Evolutionary conservation across 2,797 vertebrate species (phyloP).

Genomic region (Gephyroberyx darwinii): DNA sequence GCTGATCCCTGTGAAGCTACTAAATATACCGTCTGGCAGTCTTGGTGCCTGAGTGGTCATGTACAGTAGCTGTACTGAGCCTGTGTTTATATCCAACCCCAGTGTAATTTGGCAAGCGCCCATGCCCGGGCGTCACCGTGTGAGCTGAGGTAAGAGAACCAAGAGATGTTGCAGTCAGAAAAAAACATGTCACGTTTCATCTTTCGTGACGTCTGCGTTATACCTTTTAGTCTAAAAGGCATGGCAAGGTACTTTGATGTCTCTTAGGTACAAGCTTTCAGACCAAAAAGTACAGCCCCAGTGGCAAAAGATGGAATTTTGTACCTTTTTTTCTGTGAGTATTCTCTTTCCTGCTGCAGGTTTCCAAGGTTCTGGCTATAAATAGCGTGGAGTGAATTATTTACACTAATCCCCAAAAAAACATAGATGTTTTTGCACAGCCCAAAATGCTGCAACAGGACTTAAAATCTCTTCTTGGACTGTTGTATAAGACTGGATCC

Average conservation of each 20-base stretch:
- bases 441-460: not conserved
- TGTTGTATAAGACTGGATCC: not conserved
- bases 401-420: constrained; percentile 31
- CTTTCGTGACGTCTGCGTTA: not conserved
- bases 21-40: constrained; percentile 65
- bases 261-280: constrained; percentile 26
- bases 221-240: constrained; percentile 7
- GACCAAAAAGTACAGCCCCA: constrained; percentile 27
- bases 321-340: constrained; percentile 22
- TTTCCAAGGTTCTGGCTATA: constrained; percentile 21
- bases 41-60: constrained; percentile 41
- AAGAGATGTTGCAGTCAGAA: constrained; percentile 15
- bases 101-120: constrained; percentile 26
- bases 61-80: constrained; percentile 30
- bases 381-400: constrained; percentile 50
- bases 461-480: not conserved
- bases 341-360: constrained; percentile 6
- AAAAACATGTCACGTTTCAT: not conserved
- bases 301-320: constrained; percentile 24
- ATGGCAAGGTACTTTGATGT: too few species aligned
- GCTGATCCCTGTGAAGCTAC: constrained; percentile 61
- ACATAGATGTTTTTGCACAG: not conserved
- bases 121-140: constrained; percentile 17
- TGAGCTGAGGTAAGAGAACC: constrained; percentile 16
- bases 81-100: constrained; percentile 49